Base-by-base conservation (phyloP, 2,113 vertebrate genomes). In the Shinisaurus crocodilurus region DNA sequence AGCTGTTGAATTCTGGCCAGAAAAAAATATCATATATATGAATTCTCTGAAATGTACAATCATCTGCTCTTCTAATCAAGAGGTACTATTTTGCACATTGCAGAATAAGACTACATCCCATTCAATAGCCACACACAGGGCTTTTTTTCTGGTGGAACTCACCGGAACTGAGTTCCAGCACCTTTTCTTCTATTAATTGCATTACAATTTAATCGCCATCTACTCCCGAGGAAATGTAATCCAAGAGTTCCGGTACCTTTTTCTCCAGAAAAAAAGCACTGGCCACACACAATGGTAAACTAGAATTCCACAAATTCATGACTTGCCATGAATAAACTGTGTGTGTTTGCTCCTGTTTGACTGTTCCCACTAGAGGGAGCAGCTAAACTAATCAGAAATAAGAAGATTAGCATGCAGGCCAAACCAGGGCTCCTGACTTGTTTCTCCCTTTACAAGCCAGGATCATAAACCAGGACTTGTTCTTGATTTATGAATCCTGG, bases 1-100 rank as follows among this genome's bases (percentile, higher is more conserved):
- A 45, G 37, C 79, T 32, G 29, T 74, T 57, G 32, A 65, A 65
- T 23, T 60, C 9, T 45, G 37, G 29, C 80, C 67, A 82, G n/a
- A 57, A 63, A 54, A 50, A 60, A 74, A 60, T 37, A 63, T 40
- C n/a, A 72, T 37, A 72, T 50, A 70, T 40, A 81, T 82, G 10
- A 50, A 40, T 89, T 89, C 29, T 70, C 18, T 82, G 48, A 74
- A 74, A 81, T 48, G 16, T 40, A 40, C 13, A 32, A 89, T 82
- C 50, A 82, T 70, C 23, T 82, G 50, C 70, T 74, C n/a, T 74
- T 82, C 77, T 82, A 88, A 88, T 27, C 87, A 82, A 54, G 40
- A 67, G 29, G 8, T 45, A 32, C 29, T 29, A 6, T 57, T 86
- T 37, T 29, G 69, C 13, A 50, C 23, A 16, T 23, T 74, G 27